Conservation (phyloP, 2,797 vertebrate genomes). For the Aselliscus stoliczkanus region DNA sequence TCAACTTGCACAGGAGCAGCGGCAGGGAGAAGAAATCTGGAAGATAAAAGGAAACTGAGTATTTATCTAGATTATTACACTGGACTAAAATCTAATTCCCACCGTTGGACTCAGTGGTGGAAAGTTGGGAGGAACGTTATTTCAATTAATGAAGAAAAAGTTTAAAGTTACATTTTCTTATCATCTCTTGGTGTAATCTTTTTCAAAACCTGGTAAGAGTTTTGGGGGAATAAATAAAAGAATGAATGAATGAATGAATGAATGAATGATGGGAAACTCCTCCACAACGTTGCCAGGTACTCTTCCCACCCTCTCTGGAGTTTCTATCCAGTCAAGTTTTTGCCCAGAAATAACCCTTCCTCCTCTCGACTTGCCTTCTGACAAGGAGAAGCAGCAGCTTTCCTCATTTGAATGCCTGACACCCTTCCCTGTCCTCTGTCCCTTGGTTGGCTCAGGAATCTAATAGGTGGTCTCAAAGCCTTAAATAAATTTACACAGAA, state of each 20-base stretch:
- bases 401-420: background rate
- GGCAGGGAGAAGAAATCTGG: background rate
- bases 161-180: background rate
- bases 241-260: background rate
- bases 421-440: background rate
- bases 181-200: background rate
- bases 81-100: conserved; percentile 25
- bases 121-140: background rate
- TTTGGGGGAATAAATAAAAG: background rate
- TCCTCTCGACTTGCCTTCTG: background rate
- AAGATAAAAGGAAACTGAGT: background rate
- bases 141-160: conserved; percentile 25
- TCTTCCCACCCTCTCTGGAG: background rate
- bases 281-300: too few relatives aligned
- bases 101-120: background rate
- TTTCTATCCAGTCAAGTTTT: background rate
- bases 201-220: background rate
- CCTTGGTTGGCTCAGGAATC: background rate
- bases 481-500: background rate
- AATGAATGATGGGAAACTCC: background rate
- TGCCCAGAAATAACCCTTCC: background rate
- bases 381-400: background rate
- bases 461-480: conserved; percentile 20
- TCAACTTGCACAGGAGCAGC: background rate
- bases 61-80: background rate